These are phyloP conservation scores for Tuta absoluta DNA, from an alignment of 2,888 invertebrate species.

Conservation along the genomic window DNA sequence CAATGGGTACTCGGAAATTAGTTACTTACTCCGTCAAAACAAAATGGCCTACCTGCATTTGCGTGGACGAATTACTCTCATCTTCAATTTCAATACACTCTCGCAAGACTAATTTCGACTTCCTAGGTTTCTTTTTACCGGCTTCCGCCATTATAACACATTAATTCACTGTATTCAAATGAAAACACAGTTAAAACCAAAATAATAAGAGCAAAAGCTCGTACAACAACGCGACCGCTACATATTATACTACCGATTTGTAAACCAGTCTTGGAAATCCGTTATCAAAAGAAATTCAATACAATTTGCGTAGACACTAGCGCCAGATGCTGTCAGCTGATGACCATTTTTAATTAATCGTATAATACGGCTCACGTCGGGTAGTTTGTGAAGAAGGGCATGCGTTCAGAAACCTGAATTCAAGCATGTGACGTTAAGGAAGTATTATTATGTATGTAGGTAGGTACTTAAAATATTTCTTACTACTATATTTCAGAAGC, in stretches of 20 bases:
- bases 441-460: background rate
- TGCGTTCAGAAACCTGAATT: background rate
- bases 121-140: slow-evolving; percentile 43
- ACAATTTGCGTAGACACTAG: background rate
- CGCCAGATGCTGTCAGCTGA: background rate
- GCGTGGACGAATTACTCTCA: slow-evolving; percentile 33
- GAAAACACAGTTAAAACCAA: background rate
- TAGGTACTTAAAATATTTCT: too few relatives aligned
- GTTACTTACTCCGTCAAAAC: background rate
- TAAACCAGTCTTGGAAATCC: background rate
- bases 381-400: background rate
- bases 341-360: background rate
- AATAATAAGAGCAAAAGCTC: background rate
- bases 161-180: background rate
- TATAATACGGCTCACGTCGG: slow-evolving; percentile 4
- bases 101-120: slow-evolving; percentile 48
- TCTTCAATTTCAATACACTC: slow-evolving; percentile 39
- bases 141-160: slow-evolving; percentile 26
- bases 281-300: background rate
- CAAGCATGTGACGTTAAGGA: background rate
- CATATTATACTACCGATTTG: background rate
- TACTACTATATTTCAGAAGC: too few relatives aligned
- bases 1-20: slow-evolving; percentile 19
- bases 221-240: background rate
- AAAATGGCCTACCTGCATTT: slow-evolving; percentile 42